Percentiles rank a stretch among this genome's conserved stretches.
Evolutionary conservation across 2,113 vertebrate species (phyloP).

Genomic region (Hemiscyllium ocellatum): DNA sequence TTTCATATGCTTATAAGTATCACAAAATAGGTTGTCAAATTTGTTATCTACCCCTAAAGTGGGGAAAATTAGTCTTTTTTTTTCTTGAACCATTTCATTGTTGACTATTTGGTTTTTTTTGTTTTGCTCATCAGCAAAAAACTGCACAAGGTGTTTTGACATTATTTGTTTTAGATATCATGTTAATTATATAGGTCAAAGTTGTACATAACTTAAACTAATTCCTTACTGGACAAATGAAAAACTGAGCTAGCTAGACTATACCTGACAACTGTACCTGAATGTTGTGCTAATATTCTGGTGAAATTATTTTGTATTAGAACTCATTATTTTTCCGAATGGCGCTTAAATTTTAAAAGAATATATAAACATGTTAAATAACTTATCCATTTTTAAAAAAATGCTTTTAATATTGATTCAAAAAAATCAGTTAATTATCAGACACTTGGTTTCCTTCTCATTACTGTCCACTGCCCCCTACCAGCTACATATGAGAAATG

Average conservation of each 20-base stretch:
- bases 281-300: not conserved
- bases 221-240: constrained; percentile 17
- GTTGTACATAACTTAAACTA: not conserved
- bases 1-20: not conserved
- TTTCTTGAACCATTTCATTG: not conserved
- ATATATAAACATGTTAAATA: not conserved
- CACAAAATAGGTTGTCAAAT: not conserved
- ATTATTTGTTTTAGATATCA: not conserved
- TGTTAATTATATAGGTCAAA: not conserved
- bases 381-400: not conserved
- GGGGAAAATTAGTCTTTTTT: not conserved
- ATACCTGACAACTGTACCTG: not conserved
- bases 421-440: not conserved
- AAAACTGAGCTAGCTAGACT: not conserved
- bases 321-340: no score
- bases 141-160: not conserved
- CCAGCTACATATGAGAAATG: not conserved
- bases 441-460: not conserved
- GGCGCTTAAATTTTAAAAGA: not conserved
- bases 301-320: not conserved
- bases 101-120: not conserved
- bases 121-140: not conserved
- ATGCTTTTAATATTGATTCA: not conserved
- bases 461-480: not conserved
- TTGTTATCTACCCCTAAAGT: not conserved